Percentiles rank a stretch among this genome's conserved stretches.
phyloP scores from a whole-genome alignment of 2,113 vertebrate genomes.

The Melanotaenia duboulayi region DNA sequence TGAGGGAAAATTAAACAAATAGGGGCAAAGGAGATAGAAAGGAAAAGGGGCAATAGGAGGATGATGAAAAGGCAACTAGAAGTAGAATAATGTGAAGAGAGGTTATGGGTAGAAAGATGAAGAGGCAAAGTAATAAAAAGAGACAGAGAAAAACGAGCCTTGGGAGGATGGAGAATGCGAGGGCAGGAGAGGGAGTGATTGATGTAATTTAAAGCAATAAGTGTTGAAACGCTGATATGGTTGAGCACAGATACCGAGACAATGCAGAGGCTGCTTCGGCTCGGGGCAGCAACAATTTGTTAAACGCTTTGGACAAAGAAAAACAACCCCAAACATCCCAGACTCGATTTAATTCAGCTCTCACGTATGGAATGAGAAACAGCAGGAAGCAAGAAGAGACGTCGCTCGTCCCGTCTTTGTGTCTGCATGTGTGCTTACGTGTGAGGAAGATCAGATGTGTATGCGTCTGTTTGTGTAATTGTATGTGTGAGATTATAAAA shows the following conservation, averaged over 20 bases:
- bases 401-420: background rate
- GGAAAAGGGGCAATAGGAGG: constrained; percentile 51
- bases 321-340: constrained; percentile 69
- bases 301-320: constrained; percentile 76
- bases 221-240: constrained; percentile 80
- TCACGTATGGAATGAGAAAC: constrained; percentile 66
- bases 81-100: constrained; percentile 79
- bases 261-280: constrained; percentile 70
- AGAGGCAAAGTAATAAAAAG: constrained; percentile 81
- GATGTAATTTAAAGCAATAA: constrained; percentile 88
- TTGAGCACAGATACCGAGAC: constrained; percentile 78
- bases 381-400: constrained; percentile 45
- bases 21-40: constrained; percentile 60
- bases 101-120: constrained; percentile 82
- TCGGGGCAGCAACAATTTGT: constrained; percentile 76
- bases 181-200: constrained; percentile 79
- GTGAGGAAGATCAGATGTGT: background rate
- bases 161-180: constrained; percentile 67
- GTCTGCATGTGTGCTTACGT: constrained; percentile 22
- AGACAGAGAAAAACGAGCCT: constrained; percentile 81
- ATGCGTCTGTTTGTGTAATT: background rate
- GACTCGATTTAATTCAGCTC: constrained; percentile 74
- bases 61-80: constrained; percentile 79
- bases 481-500: constrained; percentile 4
- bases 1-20: constrained; percentile 67